These are phyloP conservation scores for Drosophila emarginata DNA, from an alignment of 2,888 invertebrate species.

Conservation along the genomic window DNA sequence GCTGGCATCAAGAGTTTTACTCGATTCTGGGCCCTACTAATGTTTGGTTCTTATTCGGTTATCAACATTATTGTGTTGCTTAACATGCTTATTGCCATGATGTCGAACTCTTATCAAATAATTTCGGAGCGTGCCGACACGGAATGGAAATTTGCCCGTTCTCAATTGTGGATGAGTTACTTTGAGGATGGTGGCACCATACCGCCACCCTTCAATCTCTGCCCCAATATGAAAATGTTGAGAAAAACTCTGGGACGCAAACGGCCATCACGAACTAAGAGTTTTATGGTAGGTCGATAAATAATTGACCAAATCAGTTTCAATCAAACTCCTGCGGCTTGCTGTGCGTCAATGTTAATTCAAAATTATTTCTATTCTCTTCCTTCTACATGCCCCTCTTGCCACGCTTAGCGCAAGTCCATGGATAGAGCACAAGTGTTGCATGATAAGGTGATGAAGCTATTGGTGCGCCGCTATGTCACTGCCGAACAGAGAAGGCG, in stretches of 20 bases:
- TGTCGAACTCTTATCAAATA: conserved; percentile 99
- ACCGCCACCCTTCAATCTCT: conserved; percentile 96
- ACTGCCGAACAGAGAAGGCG: conserved; percentile 93
- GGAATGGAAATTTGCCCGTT: conserved; percentile 98
- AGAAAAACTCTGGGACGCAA: conserved; percentile 83
- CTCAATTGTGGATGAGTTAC: conserved; percentile 98
- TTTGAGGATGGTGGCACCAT: conserved; percentile 96
- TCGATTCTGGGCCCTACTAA: conserved; percentile 96
- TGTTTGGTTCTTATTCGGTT: conserved; percentile 98
- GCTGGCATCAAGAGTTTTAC: conserved; percentile 98
- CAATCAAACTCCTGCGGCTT: conserved; percentile 65
- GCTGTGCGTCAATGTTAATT: conserved; percentile 27
- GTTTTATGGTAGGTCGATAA: conserved; percentile 84
- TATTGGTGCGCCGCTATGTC: conserved; percentile 94
- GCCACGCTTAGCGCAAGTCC: conserved; percentile 86
- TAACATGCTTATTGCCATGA: conserved; percentile 99
- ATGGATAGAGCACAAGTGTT: conserved; percentile 87
- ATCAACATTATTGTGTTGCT: conserved; percentile 98
- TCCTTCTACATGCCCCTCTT: neutral
- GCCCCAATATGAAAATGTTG: conserved; percentile 92
- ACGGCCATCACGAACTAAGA: conserved; percentile 83
- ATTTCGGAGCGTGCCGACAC: conserved; percentile 97
- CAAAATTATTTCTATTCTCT: conserved; percentile 19
- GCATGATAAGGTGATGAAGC: conserved; percentile 93
- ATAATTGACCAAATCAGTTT: conserved; percentile 66